Evolutionary conservation across 2,113 vertebrate species (phyloP).

Genomic region (Orthochromis malagaraziensis): DNA sequence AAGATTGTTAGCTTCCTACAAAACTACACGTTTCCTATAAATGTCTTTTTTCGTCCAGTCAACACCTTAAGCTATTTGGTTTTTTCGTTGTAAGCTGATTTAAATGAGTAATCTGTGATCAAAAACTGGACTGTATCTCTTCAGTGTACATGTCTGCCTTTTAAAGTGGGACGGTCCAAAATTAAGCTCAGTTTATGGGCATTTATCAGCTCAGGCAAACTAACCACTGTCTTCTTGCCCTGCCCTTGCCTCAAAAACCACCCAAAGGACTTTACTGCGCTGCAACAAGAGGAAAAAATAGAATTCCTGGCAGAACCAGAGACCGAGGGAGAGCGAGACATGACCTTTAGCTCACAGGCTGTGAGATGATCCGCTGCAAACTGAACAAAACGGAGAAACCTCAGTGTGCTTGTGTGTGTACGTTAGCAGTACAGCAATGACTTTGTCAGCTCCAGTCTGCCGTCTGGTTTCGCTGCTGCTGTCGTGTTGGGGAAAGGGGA

Average conservation of each 20-base stretch:
- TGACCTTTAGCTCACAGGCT: constrained; percentile 65
- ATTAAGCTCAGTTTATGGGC: neutral
- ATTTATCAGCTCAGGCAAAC: constrained; percentile 1
- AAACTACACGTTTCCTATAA: neutral
- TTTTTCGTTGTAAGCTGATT: neutral
- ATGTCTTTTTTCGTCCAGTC: neutral
- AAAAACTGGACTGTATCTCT: neutral
- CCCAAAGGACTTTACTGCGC: neutral
- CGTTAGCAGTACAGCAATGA: neutral
- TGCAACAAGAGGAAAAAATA: constrained; percentile 10
- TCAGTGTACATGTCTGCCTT: neutral
- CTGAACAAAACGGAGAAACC: constrained; percentile 18
- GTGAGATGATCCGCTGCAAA: constrained; percentile 36
- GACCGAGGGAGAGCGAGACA: neutral
- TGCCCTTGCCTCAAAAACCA: constrained; percentile 40
- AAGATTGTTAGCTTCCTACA: neutral
- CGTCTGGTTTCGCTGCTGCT: constrained; percentile 61
- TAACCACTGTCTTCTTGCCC: constrained; percentile 21
- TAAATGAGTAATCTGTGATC: neutral
- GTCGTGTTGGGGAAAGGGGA: neutral
- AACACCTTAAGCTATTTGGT: neutral
- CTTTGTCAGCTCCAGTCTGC: constrained; percentile 14
- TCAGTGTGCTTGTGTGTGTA: neutral
- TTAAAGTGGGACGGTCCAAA: neutral
- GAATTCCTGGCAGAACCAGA: constrained; percentile 37